phyloP scores from a whole-genome alignment of 2,113 vertebrate genomes.

The Ranitomeya variabilis region DNA sequence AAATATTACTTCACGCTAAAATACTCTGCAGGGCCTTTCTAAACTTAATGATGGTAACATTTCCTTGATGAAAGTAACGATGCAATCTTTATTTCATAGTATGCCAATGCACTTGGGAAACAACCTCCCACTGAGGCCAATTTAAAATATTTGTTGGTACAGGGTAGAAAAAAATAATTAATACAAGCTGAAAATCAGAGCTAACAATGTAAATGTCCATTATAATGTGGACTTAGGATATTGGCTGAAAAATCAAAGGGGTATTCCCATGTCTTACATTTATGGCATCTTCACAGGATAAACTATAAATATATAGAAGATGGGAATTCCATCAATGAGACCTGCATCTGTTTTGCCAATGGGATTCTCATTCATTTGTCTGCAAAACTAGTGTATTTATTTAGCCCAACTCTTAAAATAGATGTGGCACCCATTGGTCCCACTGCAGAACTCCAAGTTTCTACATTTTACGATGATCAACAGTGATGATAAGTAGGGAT shows the following conservation, averaged over 20 bases:
- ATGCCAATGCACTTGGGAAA: background rate
- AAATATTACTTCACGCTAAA: background rate
- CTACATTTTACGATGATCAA: too few relatives aligned
- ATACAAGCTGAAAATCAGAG: background rate
- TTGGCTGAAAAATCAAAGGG: background rate
- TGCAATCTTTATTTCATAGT: background rate
- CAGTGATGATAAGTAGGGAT: too few relatives aligned
- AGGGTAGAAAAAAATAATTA: background rate
- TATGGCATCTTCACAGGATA: too few relatives aligned
- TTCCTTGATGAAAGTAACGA: background rate
- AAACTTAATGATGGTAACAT: background rate
- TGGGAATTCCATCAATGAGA: too few relatives aligned
- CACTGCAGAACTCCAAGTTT: too few relatives aligned
- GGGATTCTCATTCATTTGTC: too few relatives aligned
- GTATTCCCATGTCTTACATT: too few relatives aligned
- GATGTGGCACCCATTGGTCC: too few relatives aligned
- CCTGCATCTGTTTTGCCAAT: too few relatives aligned
- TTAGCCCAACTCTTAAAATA: too few relatives aligned
- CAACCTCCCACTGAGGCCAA: conserved; percentile 19
- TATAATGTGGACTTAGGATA: background rate
- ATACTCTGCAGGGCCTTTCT: background rate
- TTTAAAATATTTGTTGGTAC: conserved; percentile 20
- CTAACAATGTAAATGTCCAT: background rate
- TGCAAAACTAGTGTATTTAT: too few relatives aligned
- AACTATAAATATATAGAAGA: too few relatives aligned